phyloP scores from a whole-genome alignment of 2,888 invertebrate genomes.

The Ophioninae sp. region DNA sequence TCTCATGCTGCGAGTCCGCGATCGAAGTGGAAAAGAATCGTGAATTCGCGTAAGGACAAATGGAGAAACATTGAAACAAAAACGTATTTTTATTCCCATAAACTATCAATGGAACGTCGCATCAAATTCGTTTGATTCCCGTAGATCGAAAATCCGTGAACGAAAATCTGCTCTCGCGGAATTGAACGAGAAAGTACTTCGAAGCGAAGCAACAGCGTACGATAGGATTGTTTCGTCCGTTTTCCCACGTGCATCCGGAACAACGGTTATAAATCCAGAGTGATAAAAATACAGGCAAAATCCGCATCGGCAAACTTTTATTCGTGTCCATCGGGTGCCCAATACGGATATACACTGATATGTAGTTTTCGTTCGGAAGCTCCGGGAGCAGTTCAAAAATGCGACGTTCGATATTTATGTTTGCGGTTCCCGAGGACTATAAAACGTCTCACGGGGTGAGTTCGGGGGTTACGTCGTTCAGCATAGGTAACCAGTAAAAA shows the following conservation, averaged over 20 bases:
- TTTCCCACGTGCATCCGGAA: background rate
- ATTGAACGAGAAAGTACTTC: background rate
- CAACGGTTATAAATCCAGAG: conserved; percentile 18
- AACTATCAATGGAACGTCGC: background rate
- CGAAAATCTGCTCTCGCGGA: background rate
- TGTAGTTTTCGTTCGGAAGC: conserved; percentile 1
- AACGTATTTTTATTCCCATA: background rate
- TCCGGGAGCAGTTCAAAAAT: conserved; percentile 11
- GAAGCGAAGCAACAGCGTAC: background rate
- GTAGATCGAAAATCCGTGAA: background rate
- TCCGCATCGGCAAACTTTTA: conserved; percentile 26
- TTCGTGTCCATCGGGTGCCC: conserved; percentile 16
- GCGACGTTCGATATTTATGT: conserved; percentile 53
- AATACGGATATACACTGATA: conserved; percentile 17
- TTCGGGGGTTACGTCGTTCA: conserved; percentile 27
- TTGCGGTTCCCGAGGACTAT: conserved; percentile 51
- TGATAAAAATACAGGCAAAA: conserved; percentile 18
- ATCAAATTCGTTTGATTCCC: background rate
- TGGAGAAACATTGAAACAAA: background rate
- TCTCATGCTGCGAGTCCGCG: background rate
- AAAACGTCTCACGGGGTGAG: conserved; percentile 54
- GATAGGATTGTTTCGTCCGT: background rate
- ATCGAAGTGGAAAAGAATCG: background rate
- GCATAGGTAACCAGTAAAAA: conserved; percentile 31
- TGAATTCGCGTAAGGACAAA: background rate